Evolutionary conservation across 2,113 vertebrate genomes (phyloP), one percentile per base, ranked within the genome.

Genomic region (Pseudopodoces humilis): DNA sequence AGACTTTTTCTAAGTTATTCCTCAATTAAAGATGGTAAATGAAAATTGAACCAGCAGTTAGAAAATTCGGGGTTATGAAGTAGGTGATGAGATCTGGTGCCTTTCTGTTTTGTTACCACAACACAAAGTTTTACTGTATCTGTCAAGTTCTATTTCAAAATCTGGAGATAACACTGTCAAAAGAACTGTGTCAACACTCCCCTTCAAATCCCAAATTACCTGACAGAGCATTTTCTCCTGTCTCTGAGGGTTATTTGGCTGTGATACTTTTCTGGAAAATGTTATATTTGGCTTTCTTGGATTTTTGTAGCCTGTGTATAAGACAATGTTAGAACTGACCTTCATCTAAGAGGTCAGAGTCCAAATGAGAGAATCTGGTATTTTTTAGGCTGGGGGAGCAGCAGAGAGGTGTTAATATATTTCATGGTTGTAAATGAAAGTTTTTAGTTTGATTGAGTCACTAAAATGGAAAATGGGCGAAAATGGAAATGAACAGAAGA

Each of bases 161-260:
- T 53, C 33, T 52, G 30, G 21, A 78, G 77, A 92, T 89, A 71
- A 72, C n/a, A 24, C 43, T 74, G 22, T 78, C n/a, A 4, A 68
- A 15, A 60, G 77, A 86, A 62, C 86, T 56, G 27, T 75, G 62
- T 89, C 92, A 91, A 71, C 43, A 31, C 47, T 86, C 49, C 52
- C 33, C 81, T 92, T 95, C 81, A 90, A 89, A 82, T 87, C 41
- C 41, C 25, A 76, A 76, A 85, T 90, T 93, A 82, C 70, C 46
- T 56, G 31, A 69, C 47, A 76, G 52, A 53, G 65, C 27, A 9
- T 90, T 83, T 92, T 69, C 50, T 88, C 18, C 67, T 62, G 28
- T 79, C 41, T 80, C 75, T 69, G 55, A 2, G 2, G 50, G 27
- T 68, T 90, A 60, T 75, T 76, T 53, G 49, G 15, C 62, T 83